A percentile compares a stretch with the other conserved stretches of the same genome.
Evolutionary conservation across 2,888 invertebrate species (phyloP).

Genomic region (Carcina quercana): DNA sequence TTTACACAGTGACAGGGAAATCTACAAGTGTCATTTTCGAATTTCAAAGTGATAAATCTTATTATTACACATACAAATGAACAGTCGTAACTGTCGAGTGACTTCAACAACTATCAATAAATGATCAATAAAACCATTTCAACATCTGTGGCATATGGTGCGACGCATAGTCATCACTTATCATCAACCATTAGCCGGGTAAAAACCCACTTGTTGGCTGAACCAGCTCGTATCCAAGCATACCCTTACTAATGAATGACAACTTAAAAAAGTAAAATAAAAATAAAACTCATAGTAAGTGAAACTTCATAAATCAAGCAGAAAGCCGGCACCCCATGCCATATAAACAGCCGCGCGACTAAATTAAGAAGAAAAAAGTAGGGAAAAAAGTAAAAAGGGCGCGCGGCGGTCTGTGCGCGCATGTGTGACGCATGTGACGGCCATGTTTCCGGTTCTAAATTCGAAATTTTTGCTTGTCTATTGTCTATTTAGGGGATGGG

Average conservation of each 20-base stretch:
- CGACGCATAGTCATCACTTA: constrained; percentile 49
- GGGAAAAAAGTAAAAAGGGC: constrained; percentile 51
- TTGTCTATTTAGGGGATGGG: constrained; percentile 34
- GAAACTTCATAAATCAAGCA: constrained; percentile 48
- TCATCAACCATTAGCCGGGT: constrained; percentile 51
- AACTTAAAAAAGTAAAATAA: constrained; percentile 22
- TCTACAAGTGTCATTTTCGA: too few relatives aligned
- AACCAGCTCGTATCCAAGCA: constrained; percentile 19
- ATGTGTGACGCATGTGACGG: constrained; percentile 62
- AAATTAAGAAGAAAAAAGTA: constrained; percentile 45
- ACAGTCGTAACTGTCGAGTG: too few relatives aligned
- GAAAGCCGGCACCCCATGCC: constrained; percentile 40
- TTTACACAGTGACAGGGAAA: too few relatives aligned
- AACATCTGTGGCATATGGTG: constrained; percentile 43
- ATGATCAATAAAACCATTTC: constrained; percentile 40
- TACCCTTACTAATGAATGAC: constrained; percentile 27
- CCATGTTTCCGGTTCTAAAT: constrained; percentile 56
- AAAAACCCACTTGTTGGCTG: constrained; percentile 44
- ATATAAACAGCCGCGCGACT: constrained; percentile 47
- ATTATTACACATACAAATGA: too few relatives aligned
- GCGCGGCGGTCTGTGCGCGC: constrained; percentile 45
- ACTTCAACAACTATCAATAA: constrained; percentile 45
- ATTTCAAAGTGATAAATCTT: too few relatives aligned
- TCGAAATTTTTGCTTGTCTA: constrained; percentile 48
- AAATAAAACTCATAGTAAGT: constrained; percentile 14